These are phyloP conservation scores for Hesperia comma DNA, from an alignment of 2,888 invertebrate genomes.

Conservation along the genomic window DNA sequence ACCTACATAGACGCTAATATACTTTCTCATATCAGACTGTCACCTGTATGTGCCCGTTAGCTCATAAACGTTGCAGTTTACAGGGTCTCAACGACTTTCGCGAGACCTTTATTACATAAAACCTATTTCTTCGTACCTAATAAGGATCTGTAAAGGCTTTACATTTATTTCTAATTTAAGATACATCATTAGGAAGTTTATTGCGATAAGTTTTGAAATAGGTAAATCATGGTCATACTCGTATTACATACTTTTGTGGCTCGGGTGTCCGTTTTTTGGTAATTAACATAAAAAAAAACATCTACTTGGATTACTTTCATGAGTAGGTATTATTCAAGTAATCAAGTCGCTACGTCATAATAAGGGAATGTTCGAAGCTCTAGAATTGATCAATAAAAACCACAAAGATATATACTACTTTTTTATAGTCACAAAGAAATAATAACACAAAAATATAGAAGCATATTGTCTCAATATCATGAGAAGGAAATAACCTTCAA, in stretches of 20 bases:
- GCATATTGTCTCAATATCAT: constrained; percentile 24
- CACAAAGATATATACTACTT: too few species aligned
- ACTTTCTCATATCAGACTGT: constrained; percentile 27
- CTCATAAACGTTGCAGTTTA: constrained; percentile 38
- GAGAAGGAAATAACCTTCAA: constrained; percentile 30
- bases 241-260: too few species aligned
- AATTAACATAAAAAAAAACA: too few species aligned
- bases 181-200: background rate
- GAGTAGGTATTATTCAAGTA: too few species aligned
- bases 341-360: too few species aligned
- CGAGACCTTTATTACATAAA: constrained; percentile 13
- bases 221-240: too few species aligned
- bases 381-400: too few species aligned
- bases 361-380: too few species aligned
- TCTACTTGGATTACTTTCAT: too few species aligned
- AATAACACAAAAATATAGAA: constrained; percentile 3
- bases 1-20: constrained; percentile 9
- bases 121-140: constrained; percentile 9
- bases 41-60: constrained; percentile 34
- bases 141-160: constrained; percentile 4
- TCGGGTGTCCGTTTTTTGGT: too few species aligned
- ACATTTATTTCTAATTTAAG: too few species aligned
- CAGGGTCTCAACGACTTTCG: constrained; percentile 16
- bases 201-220: background rate
- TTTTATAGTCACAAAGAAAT: background rate